Evolutionary conservation across 2,113 vertebrate species (phyloP).

Genomic region (Corythornis madagascariensis): DNA sequence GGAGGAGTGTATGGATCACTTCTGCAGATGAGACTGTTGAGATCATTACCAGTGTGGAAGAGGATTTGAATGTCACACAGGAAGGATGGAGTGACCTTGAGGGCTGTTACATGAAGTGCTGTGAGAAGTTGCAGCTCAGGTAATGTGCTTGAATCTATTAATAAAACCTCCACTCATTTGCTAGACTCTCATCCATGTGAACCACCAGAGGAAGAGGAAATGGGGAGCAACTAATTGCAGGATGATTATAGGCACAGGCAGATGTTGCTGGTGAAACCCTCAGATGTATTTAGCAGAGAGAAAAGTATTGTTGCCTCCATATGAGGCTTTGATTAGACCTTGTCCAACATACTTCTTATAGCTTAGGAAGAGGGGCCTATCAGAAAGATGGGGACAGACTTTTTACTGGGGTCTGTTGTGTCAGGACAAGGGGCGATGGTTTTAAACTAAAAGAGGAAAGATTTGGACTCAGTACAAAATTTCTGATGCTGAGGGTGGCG

Average conservation of each 20-base stretch:
- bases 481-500: no score
- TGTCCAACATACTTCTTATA: background rate
- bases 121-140: background rate
- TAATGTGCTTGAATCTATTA: background rate
- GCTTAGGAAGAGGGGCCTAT: background rate
- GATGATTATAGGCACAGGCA: background rate
- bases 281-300: constrained; percentile 15
- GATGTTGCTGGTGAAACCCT: background rate
- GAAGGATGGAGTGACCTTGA: background rate
- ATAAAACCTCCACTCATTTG: background rate
- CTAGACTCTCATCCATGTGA: background rate
- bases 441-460: no score
- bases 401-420: no score
- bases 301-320: background rate
- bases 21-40: background rate
- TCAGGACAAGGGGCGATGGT: no score
- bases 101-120: background rate
- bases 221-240: background rate
- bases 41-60: background rate
- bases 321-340: background rate
- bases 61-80: background rate
- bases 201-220: constrained; percentile 29
- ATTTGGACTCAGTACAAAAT: no score
- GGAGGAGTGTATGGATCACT: background rate
- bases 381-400: no score